Base-by-base conservation (phyloP, 2,797 vertebrate species). In the Neosilurus mollespiculum region DNA sequence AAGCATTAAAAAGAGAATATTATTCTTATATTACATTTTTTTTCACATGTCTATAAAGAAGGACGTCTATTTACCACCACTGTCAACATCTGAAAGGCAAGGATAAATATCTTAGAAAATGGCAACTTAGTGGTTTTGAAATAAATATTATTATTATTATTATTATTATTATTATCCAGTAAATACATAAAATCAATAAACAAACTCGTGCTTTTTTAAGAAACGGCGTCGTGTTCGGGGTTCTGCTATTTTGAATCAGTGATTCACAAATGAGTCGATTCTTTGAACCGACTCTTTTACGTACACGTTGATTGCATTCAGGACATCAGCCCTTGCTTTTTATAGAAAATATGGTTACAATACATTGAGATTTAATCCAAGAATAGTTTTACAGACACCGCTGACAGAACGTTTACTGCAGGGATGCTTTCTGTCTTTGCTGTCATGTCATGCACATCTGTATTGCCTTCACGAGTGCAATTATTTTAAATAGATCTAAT, bases 11-110 rank as follows among this genome's bases (percentile, higher is more conserved):
- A 22, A 61, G 20, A 59, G 0, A n/a, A 43, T 43, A 49, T 15
- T 24, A 22, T 65, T 2, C 4, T 16, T 18, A 72, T 53, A 56
- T 20, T 12, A 18, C 20, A 22, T 56, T 4, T 54, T 15, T 54
- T 22, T 62, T 24, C 37, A 65, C 43, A 78, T 78, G 61, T 65
- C 76, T 78, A 1, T 78, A 34, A 82, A 24, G 66, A 81, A 83
- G 11, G n/a, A 56, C 30, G 14, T 37, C 72, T 34, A 88, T 83
- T 62, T 87, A 30, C 88, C 88, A 49, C 81, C 73, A 7, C 5
- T 86, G 26, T 66, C 76, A 70, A n/a, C 56, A 22, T 37, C 12
- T 58, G 65, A 83, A 82, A 86, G 81, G 86, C 75, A 87, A 86
- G 83, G 51, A 77, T 49, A 34, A 54, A 65, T 65, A 24, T 58